These are phyloP conservation scores for Procambarus virginalis DNA, from an alignment of 1,140 invertebrate genomes.

Conservation along the genomic window DNA sequence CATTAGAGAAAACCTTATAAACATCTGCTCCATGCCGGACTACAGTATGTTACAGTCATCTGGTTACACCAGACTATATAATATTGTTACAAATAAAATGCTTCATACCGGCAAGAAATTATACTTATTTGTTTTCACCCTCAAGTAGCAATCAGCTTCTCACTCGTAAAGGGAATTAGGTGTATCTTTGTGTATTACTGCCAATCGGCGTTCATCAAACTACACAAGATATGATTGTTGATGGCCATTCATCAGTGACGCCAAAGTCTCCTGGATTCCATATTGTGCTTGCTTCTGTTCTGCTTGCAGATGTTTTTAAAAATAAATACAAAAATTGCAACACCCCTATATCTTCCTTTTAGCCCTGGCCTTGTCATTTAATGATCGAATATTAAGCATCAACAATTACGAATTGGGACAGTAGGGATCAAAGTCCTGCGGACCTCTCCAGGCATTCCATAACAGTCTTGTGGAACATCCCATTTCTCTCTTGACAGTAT, in stretches of 20 bases:
- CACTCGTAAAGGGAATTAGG: not conserved
- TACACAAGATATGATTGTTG: not conserved
- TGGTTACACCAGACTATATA: not conserved
- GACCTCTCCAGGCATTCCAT: not conserved
- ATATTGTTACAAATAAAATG: slow-evolving; percentile 7
- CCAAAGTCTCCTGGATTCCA: not conserved
- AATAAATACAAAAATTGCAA: too few species aligned
- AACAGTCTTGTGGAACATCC: not conserved
- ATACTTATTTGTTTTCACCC: not conserved
- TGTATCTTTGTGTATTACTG: not conserved
- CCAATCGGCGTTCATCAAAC: not conserved
- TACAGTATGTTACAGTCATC: not conserved
- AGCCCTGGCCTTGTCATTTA: not conserved
- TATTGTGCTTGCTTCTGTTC: not conserved
- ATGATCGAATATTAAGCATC: not conserved
- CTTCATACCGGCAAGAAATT: slow-evolving; percentile 10
- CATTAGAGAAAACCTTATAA: not conserved
- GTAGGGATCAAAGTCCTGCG: not conserved
- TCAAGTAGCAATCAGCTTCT: not conserved
- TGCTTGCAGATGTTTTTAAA: not conserved
- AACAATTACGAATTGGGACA: not conserved
- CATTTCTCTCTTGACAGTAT: too few species aligned
- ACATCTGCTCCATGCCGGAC: slow-evolving; percentile 13
- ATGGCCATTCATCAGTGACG: not conserved
- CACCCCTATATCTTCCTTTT: too few species aligned